A percentile compares a stretch with the other conserved stretches of the same genome.
These are phyloP conservation scores for Morone chrysops DNA, from an alignment of 2,113 vertebrate species.

Conservation along the genomic window DNA sequence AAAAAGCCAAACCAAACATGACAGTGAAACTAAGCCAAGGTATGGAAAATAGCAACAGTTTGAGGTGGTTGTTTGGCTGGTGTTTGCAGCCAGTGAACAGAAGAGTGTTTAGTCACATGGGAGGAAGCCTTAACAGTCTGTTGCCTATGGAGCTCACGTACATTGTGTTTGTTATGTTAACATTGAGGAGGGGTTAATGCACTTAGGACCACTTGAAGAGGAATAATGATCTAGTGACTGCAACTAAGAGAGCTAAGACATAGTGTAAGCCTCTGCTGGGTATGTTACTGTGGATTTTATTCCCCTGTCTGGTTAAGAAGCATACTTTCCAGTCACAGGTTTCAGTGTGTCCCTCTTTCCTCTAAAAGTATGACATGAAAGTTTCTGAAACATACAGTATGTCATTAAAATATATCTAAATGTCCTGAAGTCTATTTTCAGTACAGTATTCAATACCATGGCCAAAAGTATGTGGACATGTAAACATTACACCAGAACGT, in stretches of 20 bases:
- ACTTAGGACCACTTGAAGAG: conserved; percentile 44
- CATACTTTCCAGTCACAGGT: not conserved
- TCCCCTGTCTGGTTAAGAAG: too few relatives aligned
- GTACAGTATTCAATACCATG: not conserved
- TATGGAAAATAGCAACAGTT: conserved; percentile 52
- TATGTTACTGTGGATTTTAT: conserved; percentile 1
- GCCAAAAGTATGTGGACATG: not conserved
- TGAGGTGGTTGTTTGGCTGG: conserved; percentile 18
- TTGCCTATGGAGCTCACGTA: conserved; percentile 44
- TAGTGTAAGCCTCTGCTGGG: not conserved
- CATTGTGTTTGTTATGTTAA: conserved; percentile 40
- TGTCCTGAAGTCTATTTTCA: not conserved
- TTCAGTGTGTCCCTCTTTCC: not conserved
- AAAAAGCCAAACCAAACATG: conserved; percentile 66
- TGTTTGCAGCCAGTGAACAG: conserved; percentile 22
- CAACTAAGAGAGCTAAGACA: not conserved
- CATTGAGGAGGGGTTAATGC: conserved; percentile 51
- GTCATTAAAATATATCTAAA: not conserved
- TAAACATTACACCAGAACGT: not conserved
- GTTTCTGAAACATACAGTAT: not conserved
- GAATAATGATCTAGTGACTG: conserved; percentile 12
- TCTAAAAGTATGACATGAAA: not conserved
- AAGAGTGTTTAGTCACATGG: conserved; percentile 22
- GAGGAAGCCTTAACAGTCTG: conserved; percentile 62
- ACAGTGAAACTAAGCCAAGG: conserved; percentile 24